Conservation (phyloP, 2,797 vertebrate species). For the Sebastes itinus region DNA sequence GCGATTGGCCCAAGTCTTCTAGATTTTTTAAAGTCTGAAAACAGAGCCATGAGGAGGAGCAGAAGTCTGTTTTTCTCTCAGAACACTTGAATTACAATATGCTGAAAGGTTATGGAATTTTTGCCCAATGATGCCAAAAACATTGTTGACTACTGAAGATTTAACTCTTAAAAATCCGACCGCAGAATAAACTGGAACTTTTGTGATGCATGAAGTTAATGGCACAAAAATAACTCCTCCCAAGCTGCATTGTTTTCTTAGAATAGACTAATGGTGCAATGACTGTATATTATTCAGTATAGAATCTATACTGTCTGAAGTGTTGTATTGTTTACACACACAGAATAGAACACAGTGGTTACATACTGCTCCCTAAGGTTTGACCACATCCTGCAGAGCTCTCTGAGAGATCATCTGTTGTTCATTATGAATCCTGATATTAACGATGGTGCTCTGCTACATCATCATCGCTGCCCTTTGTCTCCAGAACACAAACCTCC, state of each 20-base stretch:
- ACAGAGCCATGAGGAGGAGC: too few species aligned
- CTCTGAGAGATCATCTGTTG: background rate
- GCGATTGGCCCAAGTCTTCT: too few species aligned
- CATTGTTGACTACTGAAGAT: too few species aligned
- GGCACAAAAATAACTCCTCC: background rate
- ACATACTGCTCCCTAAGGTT: background rate
- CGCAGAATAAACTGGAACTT: too few species aligned
- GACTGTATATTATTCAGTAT: too few species aligned
- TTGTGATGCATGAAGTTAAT: too few species aligned
- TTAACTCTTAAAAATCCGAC: background rate
- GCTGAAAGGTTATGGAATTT: too few species aligned
- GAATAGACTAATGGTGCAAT: background rate
- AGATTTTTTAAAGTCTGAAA: too few species aligned
- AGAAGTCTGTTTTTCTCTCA: too few species aligned
- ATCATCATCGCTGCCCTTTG: background rate
- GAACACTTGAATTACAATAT: too few species aligned
- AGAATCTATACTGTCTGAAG: background rate
- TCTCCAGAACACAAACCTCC: constrained; percentile 44
- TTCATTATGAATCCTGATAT: background rate
- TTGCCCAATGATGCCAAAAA: too few species aligned
- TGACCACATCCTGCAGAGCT: background rate
- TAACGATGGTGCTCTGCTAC: background rate
- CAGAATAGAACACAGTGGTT: background rate
- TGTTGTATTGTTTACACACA: background rate
- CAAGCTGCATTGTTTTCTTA: background rate